phyloP scores from a whole-genome alignment of 2,888 invertebrate genomes.

The Clostera curtula region DNA sequence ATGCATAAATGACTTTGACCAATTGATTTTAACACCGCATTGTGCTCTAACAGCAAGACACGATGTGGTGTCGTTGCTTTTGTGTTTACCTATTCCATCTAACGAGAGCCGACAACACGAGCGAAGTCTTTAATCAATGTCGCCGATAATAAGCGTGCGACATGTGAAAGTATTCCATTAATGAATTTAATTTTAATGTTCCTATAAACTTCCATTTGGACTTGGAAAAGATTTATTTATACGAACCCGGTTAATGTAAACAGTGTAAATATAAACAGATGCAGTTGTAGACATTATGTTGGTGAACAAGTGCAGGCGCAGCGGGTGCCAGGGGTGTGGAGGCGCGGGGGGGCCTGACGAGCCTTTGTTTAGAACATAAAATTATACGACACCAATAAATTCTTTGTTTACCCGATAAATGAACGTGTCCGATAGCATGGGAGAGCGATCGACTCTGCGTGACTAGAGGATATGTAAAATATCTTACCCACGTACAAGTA shows the following conservation, averaged over 20 bases:
- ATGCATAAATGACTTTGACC: slow-evolving; percentile 63
- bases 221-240: slow-evolving; percentile 42
- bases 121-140: slow-evolving; percentile 26
- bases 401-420: slow-evolving; percentile 68
- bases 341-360: slow-evolving; percentile 34
- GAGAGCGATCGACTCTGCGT: slow-evolving; percentile 42
- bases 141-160: slow-evolving; percentile 15
- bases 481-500: slow-evolving; percentile 13
- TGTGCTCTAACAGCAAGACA: slow-evolving; percentile 35
- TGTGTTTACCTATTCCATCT: slow-evolving; percentile 31
- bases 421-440: slow-evolving; percentile 48
- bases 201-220: slow-evolving; percentile 29
- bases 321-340: slow-evolving; percentile 31
- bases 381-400: slow-evolving; percentile 73
- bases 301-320: slow-evolving; percentile 59
- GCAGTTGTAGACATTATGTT: slow-evolving; percentile 60
- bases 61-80: slow-evolving; percentile 31
- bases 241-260: slow-evolving; percentile 49
- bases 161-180: slow-evolving; percentile 20
- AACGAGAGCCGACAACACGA: slow-evolving; percentile 28
- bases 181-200: slow-evolving; percentile 21
- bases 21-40: slow-evolving; percentile 65
- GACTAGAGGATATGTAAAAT: slow-evolving; percentile 30
- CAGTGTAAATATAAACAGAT: slow-evolving; percentile 60
- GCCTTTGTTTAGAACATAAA: slow-evolving; percentile 72